Evolutionary conservation across 1,140 invertebrate genomes (phyloP).

Genomic region (Nixonia krombeini): DNA sequence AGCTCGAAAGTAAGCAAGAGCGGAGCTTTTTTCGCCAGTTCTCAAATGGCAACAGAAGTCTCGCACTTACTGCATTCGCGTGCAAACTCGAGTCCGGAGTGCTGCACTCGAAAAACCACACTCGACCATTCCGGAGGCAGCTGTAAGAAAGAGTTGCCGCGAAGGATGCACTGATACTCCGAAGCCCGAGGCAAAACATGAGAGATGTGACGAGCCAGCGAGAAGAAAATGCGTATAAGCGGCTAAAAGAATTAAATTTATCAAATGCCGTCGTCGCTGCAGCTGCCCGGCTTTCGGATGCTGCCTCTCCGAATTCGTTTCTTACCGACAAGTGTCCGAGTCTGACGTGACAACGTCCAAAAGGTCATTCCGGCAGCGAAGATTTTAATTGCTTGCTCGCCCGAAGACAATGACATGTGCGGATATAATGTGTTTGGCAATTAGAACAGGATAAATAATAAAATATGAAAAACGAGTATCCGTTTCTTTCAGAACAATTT

Average conservation of each 20-base stretch:
- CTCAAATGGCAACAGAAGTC: conserved; percentile 41
- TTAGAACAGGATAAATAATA: no score
- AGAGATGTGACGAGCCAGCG: conserved; percentile 31
- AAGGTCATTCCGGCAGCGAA: no score
- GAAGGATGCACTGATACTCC: conserved; percentile 44
- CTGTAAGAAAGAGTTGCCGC: conserved; percentile 44
- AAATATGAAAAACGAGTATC: no score
- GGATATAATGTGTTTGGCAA: no score
- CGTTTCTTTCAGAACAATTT: no score
- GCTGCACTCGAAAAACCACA: conserved; percentile 45
- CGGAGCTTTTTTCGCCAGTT: conserved; percentile 31
- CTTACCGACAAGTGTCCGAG: conserved; percentile 19
- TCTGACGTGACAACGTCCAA: conserved; percentile 20
- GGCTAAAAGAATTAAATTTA: conserved; percentile 48
- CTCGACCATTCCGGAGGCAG: conserved; percentile 39
- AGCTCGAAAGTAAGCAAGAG: conserved; percentile 36
- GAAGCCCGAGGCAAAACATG: conserved; percentile 37
- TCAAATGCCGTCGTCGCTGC: conserved; percentile 33
- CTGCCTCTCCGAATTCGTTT: conserved; percentile 12
- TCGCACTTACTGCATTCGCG: conserved; percentile 41
- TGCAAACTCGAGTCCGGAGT: conserved; percentile 34
- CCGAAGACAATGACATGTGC: no score
- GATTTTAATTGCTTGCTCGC: no score
- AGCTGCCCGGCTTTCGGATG: neutral
- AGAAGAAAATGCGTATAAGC: conserved; percentile 41